These are phyloP conservation scores for Sebastes reedi DNA, from an alignment of 2,797 vertebrate genomes.

Conservation along the genomic window DNA sequence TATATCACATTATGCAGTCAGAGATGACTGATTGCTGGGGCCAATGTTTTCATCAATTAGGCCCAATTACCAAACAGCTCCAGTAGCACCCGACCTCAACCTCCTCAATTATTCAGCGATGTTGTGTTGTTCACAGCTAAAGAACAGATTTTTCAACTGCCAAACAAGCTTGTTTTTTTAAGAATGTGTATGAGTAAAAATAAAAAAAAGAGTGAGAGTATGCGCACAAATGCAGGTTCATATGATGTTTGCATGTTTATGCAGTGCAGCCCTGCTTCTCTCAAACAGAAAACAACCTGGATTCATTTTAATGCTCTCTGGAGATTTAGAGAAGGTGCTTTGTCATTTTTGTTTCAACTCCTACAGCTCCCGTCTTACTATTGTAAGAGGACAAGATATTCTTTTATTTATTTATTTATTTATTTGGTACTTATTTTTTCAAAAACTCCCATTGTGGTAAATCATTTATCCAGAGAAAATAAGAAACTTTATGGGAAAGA, in stretches of 20 bases:
- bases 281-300: not conserved
- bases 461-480: not conserved
- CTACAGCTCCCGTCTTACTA: not conserved
- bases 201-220: too few relatives aligned
- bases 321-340: not conserved
- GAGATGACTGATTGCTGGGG: slow-evolving; percentile 67
- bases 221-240: not conserved
- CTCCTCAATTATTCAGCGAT: slow-evolving; percentile 41
- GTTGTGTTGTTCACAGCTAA: slow-evolving; percentile 24
- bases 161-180: slow-evolving; percentile 20
- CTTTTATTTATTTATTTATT: not conserved
- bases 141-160: slow-evolving; percentile 10
- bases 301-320: not conserved
- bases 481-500: not conserved
- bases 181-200: not conserved
- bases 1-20: slow-evolving; percentile 68
- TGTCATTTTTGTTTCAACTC: not conserved
- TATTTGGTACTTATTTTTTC: not conserved
- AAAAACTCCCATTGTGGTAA: not conserved
- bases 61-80: slow-evolving; percentile 68
- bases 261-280: not conserved
- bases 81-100: slow-evolving; percentile 27
- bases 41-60: slow-evolving; percentile 74
- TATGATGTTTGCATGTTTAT: not conserved
- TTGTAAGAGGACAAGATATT: not conserved